Evolutionary conservation across 92 coral and sea anemone genomes (phyloP).

Genomic region (Epizoanthus ramosus): DNA sequence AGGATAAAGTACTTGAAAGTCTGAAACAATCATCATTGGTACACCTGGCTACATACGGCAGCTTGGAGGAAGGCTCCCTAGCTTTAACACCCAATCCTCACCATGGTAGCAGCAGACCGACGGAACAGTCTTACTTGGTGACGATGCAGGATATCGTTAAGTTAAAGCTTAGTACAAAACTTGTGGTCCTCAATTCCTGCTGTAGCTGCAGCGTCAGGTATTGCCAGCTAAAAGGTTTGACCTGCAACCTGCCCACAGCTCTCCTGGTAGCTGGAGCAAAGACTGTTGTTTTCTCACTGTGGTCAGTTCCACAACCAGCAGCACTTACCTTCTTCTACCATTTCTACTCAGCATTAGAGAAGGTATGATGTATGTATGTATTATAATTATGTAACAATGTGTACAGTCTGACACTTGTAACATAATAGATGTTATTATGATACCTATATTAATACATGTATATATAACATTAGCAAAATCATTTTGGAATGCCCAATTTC

Average conservation of each 20-base stretch:
- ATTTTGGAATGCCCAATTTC: too few relatives aligned
- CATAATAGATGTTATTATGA: too few relatives aligned
- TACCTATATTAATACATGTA: too few relatives aligned
- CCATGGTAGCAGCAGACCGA: constrained; percentile 52
- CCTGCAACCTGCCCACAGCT: constrained; percentile 71
- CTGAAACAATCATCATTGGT: constrained; percentile 67
- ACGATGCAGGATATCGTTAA: constrained; percentile 62
- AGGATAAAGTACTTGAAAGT: constrained; percentile 60
- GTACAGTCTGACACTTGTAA: too few relatives aligned
- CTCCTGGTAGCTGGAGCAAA: constrained; percentile 77
- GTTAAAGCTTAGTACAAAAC: constrained; percentile 64
- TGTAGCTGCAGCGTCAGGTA: constrained; percentile 76
- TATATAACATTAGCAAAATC: too few relatives aligned
- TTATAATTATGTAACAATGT: background rate
- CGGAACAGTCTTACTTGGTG: constrained; percentile 68
- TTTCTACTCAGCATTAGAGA: constrained; percentile 71
- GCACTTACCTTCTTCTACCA: constrained; percentile 64
- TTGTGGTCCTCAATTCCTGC: constrained; percentile 77
- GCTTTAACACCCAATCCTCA: constrained; percentile 73
- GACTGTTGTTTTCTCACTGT: constrained; percentile 71
- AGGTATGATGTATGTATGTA: constrained; percentile 50
- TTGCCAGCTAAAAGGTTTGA: constrained; percentile 62
- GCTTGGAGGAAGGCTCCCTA: constrained; percentile 70
- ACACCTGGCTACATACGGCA: constrained; percentile 80
- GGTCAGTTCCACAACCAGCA: constrained; percentile 79